A percentile compares a stretch with the other conserved stretches of the same genome.
Evolutionary conservation across 2,113 vertebrate species (phyloP).

Genomic region (Gymnorhina tibicen): DNA sequence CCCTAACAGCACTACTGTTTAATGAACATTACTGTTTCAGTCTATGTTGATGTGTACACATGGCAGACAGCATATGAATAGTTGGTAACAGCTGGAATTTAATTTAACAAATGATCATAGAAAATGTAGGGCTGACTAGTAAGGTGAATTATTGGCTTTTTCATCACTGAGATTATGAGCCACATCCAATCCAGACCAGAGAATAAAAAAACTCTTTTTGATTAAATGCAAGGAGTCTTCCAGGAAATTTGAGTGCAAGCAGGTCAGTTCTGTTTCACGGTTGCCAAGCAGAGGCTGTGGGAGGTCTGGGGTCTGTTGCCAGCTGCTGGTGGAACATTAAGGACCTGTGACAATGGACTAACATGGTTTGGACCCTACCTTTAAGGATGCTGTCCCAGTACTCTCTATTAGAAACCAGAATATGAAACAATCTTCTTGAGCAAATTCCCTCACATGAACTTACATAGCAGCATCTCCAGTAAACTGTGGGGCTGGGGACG

Average conservation of each 20-base stretch:
- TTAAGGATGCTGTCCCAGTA: background rate
- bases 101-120: constrained; percentile 55
- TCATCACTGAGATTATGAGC: background rate
- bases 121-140: constrained; percentile 32
- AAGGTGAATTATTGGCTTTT: constrained; percentile 49
- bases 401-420: background rate
- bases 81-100: constrained; percentile 42
- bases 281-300: background rate
- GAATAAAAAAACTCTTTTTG: constrained; percentile 15
- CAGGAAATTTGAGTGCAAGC: background rate
- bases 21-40: background rate
- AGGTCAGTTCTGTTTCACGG: background rate
- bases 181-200: background rate
- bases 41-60: background rate
- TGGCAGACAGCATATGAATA: background rate
- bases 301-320: background rate
- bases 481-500: background rate
- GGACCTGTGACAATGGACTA: background rate
- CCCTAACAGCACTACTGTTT: background rate
- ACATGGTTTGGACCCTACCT: background rate
- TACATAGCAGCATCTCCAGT: background rate
- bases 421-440: background rate
- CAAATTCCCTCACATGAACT: background rate
- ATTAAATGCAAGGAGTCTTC: constrained; percentile 12
- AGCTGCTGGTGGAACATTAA: background rate